These are phyloP conservation scores for Pseudomyrmex flavicornis DNA, from an alignment of 1,140 invertebrate species.

Conservation along the genomic window DNA sequence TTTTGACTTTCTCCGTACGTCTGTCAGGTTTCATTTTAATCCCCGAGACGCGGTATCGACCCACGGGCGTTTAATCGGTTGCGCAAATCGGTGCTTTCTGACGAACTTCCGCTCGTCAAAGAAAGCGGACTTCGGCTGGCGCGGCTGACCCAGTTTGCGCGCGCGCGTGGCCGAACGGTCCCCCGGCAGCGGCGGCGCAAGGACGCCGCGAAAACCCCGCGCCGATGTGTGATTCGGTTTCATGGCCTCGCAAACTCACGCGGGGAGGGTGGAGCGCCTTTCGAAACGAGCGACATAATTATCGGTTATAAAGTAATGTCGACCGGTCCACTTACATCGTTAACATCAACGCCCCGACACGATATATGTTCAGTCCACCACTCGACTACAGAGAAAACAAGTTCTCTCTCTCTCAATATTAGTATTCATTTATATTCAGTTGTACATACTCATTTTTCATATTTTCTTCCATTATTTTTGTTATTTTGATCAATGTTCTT, in stretches of 20 bases:
- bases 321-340: slow-evolving; percentile 16
- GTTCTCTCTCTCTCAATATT: neutral
- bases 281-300: slow-evolving; percentile 56
- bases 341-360: slow-evolving; percentile 31
- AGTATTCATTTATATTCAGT: too few species aligned
- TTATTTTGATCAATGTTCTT: too few species aligned
- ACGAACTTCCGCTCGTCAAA: slow-evolving; percentile 52
- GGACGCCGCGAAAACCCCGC: slow-evolving; percentile 43
- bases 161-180: slow-evolving; percentile 12
- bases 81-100: slow-evolving; percentile 42
- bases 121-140: slow-evolving; percentile 39
- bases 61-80: slow-evolving; percentile 36
- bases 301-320: slow-evolving; percentile 48
- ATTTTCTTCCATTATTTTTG: too few species aligned
- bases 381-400: neutral
- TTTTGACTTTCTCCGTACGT: slow-evolving; percentile 56
- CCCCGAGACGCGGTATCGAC: neutral
- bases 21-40: slow-evolving; percentile 23
- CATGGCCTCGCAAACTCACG: neutral
- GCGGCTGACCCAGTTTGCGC: slow-evolving; percentile 45
- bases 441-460: too few species aligned
- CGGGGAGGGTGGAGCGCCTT: slow-evolving; percentile 42
- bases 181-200: slow-evolving; percentile 34
- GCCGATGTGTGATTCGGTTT: neutral
- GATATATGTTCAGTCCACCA: neutral